Conservation (phyloP, 1,140 invertebrate genomes). For the Cryptotermes secundus region DNA sequence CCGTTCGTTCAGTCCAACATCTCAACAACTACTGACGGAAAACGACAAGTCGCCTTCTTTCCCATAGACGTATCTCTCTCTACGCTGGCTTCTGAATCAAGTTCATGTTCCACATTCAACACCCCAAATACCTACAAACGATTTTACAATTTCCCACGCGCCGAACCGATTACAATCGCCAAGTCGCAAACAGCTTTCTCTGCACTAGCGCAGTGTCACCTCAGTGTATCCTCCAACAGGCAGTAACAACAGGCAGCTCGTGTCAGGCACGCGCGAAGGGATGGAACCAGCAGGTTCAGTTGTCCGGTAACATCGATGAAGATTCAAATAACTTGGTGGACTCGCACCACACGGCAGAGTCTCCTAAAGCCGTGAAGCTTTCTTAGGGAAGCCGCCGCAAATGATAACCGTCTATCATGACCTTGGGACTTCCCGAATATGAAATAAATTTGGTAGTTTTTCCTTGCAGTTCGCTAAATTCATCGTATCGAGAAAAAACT, state of each 20-base stretch:
- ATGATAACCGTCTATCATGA: too few species aligned
- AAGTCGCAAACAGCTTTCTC: neutral
- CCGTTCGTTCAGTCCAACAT: neutral
- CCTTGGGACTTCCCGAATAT: too few species aligned
- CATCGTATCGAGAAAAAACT: too few species aligned
- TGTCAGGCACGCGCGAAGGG: neutral
- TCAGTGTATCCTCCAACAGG: neutral
- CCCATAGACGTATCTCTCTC: too few species aligned
- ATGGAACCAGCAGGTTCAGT: too few species aligned
- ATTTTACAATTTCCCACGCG: neutral
- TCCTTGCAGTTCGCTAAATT: too few species aligned
- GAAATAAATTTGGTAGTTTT: too few species aligned
- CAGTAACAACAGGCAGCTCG: neutral
- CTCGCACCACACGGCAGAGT: too few species aligned
- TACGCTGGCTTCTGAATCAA: neutral
- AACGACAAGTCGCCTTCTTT: neutral
- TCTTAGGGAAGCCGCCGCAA: too few species aligned
- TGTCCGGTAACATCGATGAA: too few species aligned
- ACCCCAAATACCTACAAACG: neutral
- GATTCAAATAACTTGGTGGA: too few species aligned
- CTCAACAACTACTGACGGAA: neutral
- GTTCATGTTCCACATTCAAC: constrained; percentile 11
- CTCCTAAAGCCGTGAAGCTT: too few species aligned
- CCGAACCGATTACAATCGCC: neutral
- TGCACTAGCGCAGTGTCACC: neutral